Conservation (phyloP, 2,797 vertebrate genomes). For the Triplophysa yarkandensis region DNA sequence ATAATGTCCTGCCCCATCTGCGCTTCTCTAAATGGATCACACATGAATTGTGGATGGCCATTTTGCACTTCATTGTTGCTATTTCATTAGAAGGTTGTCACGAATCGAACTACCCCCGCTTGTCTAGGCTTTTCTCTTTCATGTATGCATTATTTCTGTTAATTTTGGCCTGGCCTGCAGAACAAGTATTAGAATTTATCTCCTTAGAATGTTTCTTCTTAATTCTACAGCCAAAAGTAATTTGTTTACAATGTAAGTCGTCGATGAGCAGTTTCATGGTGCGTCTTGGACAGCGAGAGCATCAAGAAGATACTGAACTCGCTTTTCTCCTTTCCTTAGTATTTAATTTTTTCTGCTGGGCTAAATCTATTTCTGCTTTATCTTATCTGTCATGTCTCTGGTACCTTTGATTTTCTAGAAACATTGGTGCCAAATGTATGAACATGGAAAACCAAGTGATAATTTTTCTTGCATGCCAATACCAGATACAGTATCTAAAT, state of each 20-base stretch:
- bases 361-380: not conserved
- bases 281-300: too few relatives aligned
- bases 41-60: slow-evolving; percentile 23
- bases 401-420: not conserved
- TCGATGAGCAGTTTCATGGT: too few relatives aligned
- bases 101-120: slow-evolving; percentile 26
- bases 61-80: slow-evolving; percentile 28
- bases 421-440: not conserved
- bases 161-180: not conserved
- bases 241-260: too few relatives aligned
- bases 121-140: not conserved
- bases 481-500: too few relatives aligned
- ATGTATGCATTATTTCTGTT: slow-evolving; percentile 22
- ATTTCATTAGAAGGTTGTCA: slow-evolving; percentile 43
- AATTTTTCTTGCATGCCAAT: too few relatives aligned
- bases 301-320: not conserved
- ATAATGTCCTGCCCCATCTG: too few relatives aligned
- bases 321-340: not conserved
- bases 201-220: not conserved
- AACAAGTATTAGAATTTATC: not conserved
- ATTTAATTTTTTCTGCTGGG: not conserved
- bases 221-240: too few relatives aligned
- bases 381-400: too few relatives aligned
- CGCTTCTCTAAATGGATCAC: not conserved
- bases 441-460: not conserved